Conservation (phyloP, 1,140 invertebrate genomes). For the Drosophila saltans region DNA sequence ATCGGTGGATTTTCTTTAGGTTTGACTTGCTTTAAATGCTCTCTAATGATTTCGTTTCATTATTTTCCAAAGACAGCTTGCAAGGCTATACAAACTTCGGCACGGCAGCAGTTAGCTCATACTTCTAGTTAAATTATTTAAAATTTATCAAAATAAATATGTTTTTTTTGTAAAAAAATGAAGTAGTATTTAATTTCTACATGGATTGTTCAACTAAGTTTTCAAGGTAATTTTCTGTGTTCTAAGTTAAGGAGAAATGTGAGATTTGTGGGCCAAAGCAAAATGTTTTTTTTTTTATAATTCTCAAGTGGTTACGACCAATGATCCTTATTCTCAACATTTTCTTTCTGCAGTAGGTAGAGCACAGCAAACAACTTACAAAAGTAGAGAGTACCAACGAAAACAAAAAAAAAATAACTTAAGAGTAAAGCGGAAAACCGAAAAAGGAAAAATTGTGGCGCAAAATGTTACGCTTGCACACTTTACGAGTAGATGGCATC, state of each 20-base stretch:
- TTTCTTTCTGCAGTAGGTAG: not conserved
- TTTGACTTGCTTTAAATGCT: no score
- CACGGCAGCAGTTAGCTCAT: not conserved
- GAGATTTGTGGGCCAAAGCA: not conserved
- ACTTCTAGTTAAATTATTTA: no score
- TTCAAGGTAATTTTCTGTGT: no score
- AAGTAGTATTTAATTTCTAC: no score
- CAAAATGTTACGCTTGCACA: constrained; percentile 78
- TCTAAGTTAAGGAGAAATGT: not conserved
- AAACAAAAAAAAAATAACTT: constrained; percentile 26
- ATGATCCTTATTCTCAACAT: not conserved
- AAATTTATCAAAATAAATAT: no score
- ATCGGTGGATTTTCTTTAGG: no score
- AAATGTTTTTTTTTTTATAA: not conserved
- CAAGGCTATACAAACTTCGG: not conserved
- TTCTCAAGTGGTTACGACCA: not conserved
- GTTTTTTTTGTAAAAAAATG: no score
- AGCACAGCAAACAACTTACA: constrained; percentile 48
- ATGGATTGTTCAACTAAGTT: no score
- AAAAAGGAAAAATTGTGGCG: constrained; percentile 58
- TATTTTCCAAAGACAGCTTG: not conserved
- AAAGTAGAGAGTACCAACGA: constrained; percentile 47
- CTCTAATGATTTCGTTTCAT: not conserved
- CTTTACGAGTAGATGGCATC: constrained; percentile 21
- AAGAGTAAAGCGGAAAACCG: constrained; percentile 24